A percentile compares a stretch with the other conserved stretches of the same genome.
Evolutionary conservation across 2,888 invertebrate species (phyloP).

Genomic region (Pasiphila rectangulata): DNA sequence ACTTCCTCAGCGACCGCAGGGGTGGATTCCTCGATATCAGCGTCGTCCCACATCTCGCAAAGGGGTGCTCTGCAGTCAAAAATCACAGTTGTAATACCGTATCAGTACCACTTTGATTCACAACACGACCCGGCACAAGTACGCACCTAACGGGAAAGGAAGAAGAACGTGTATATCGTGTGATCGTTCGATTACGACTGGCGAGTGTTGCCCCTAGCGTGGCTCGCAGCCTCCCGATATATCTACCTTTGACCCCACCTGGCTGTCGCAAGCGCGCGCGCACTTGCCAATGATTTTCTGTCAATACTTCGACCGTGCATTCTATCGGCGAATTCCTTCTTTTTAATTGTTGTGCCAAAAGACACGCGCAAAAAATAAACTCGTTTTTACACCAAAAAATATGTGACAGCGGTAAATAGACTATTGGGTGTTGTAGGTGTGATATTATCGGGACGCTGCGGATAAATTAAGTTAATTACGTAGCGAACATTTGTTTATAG

Average conservation of each 20-base stretch:
- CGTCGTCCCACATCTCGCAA: constrained; percentile 78
- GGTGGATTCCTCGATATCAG: constrained; percentile 74
- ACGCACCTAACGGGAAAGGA: constrained; percentile 65
- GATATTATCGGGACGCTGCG: background rate
- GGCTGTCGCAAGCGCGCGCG: constrained; percentile 64
- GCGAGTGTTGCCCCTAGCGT: constrained; percentile 50
- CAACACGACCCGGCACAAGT: constrained; percentile 39
- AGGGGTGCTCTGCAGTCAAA: constrained; percentile 64
- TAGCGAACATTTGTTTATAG: background rate
- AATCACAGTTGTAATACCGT: constrained; percentile 44
- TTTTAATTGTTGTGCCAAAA: constrained; percentile 66
- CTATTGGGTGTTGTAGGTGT: constrained; percentile 1
- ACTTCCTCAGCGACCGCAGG: constrained; percentile 49
- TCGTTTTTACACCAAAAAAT: constrained; percentile 6
- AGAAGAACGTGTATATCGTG: constrained; percentile 66
- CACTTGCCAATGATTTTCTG: constrained; percentile 75
- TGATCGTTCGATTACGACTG: constrained; percentile 75
- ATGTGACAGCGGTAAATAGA: constrained; percentile 5
- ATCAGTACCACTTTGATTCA: constrained; percentile 32
- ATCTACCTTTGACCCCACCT: constrained; percentile 74
- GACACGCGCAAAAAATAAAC: constrained; percentile 36
- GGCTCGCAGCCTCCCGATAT: constrained; percentile 71
- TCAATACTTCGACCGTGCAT: constrained; percentile 73
- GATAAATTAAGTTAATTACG: background rate
- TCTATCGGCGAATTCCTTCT: constrained; percentile 60